Base-by-base conservation (phyloP, 2,888 invertebrate species). In the Lymantria monacha region DNA sequence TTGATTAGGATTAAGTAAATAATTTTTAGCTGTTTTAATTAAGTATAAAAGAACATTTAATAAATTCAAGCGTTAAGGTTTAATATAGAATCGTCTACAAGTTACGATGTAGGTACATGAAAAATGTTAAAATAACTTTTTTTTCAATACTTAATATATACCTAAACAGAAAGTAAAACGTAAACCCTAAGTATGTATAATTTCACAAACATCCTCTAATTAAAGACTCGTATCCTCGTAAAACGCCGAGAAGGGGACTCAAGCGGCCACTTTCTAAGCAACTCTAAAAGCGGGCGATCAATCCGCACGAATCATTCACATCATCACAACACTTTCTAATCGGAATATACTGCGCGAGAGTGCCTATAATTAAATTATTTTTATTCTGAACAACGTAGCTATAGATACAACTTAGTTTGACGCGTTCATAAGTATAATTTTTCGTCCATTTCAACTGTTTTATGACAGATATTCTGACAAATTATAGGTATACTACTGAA, bases 251-350 rank as follows among this genome's bases (percentile, higher is more conserved):
- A 69, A 69, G 74, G 70, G 73, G 67, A 72, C 72, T 72, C 71
- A 67, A 74, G 79, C 72, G 77, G 76, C 86, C 70, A 83, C 90
- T 90, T 90, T 89, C 89, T 85, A 87, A 83, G 79, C 83, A 76
- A 78, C 74, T 82, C 81, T 77, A 80, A 84, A 81, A 79, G 75
- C 79, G 76, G 77, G 78, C 83, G 77, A 88, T 89, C 87, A 87
- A 83, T 87, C 81, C 81, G 78, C 83, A 83, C 79, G 85, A 84
- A 83, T 85, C 84, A 83, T 85, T 85, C 22, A 22, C 22, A 22
- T 22, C 88, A 85, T 83, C 83, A 84, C 81, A 87, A 83, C 84
- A 87, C 90, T 90, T 90, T 90, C 90, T 88, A 88, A 85, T 85
- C 83, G 81, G 33, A 10, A 77, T 80, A 72, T 71, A 81, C 72